phyloP scores from a whole-genome alignment of 1,140 invertebrate genomes.

The Atta cephalotes region DNA sequence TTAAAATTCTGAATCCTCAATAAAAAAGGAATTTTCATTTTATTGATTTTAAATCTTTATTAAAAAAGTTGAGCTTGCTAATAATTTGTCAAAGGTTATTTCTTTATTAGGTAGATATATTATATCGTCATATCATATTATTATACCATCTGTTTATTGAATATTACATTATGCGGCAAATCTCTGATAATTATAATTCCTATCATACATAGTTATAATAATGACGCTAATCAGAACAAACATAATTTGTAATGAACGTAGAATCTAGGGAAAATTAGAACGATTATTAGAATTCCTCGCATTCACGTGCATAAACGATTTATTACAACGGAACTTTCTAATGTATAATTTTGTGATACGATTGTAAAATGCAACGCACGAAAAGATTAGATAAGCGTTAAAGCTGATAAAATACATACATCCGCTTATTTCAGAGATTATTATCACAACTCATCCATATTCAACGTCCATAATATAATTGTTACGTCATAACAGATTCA shows the following conservation, averaged over 20 bases:
- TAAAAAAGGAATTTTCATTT: neutral
- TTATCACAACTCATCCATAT: constrained; percentile 41
- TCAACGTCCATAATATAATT: constrained; percentile 29
- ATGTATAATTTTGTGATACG: neutral
- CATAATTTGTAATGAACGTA: neutral
- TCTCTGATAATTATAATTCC: neutral
- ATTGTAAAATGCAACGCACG: neutral
- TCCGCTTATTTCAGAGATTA: neutral
- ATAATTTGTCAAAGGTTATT: neutral
- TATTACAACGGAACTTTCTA: neutral
- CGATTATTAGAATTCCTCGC: neutral
- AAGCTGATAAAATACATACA: constrained; percentile 30
- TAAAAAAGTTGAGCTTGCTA: neutral
- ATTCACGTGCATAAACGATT: neutral
- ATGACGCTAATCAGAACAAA: neutral
- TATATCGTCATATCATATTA: neutral
- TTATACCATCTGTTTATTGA: neutral
- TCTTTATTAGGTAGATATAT: neutral
- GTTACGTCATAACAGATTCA: constrained; percentile 43
- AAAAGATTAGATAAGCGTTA: constrained; percentile 46
- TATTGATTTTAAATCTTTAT: neutral
- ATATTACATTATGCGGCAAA: neutral
- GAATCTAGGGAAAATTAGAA: neutral
- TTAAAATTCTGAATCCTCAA: neutral
- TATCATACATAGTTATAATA: neutral